Conservation (phyloP, 1,140 invertebrate genomes). For the Chironomus striatipennis region DNA sequence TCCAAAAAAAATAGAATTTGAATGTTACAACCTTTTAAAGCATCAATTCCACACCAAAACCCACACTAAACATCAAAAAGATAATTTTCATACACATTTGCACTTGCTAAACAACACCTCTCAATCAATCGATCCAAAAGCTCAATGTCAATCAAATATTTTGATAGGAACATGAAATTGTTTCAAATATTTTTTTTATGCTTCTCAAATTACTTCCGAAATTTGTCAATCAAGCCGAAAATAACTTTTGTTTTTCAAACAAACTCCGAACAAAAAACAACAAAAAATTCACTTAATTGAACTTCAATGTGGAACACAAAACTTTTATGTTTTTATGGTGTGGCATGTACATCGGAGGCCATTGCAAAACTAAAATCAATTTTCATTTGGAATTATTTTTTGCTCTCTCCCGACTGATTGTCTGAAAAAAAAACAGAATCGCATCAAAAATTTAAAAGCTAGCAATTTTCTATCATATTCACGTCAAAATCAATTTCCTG, state of each 20-base stretch:
- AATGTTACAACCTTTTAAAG: too few species aligned
- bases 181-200: background rate
- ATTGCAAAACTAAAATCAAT: background rate
- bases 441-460: constrained; percentile 2
- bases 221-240: background rate
- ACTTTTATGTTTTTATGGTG: background rate
- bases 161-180: background rate
- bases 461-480: constrained; percentile 1
- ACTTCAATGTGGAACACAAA: background rate
- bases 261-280: background rate
- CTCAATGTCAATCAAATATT: background rate
- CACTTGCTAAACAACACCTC: background rate
- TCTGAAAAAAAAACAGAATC: background rate
- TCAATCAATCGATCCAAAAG: too few species aligned
- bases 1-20: too few species aligned
- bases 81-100: background rate
- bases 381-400: background rate
- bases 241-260: too few species aligned
- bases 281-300: background rate
- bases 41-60: background rate
- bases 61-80: background rate
- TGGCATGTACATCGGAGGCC: too few species aligned
- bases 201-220: background rate
- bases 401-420: background rate
- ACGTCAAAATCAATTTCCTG: constrained; percentile 7